Evolutionary conservation across 2,797 vertebrate genomes (phyloP), one percentile per base, ranked within the genome.

Genomic region (Atherinosoma microstoma): DNA sequence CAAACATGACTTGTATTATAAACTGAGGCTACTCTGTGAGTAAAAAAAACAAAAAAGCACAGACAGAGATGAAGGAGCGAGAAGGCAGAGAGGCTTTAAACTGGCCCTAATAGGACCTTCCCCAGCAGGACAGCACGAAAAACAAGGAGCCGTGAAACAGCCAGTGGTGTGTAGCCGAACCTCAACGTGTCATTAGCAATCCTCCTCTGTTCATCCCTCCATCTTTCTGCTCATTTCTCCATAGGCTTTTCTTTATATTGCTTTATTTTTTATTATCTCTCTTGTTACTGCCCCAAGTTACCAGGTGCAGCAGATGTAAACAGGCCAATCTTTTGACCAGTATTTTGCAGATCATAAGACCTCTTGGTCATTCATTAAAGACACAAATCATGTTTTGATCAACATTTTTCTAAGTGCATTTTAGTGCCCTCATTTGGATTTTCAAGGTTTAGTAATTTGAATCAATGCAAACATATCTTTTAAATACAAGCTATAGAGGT

Each of bases 81-180:
- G 24, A 77, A 76, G 40, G 58, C 73, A 67, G 38, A 69, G 32
- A 61, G 38, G 67, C 77, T 76, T 10, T 91, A 84, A 90, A 90
- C 34, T 24, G 57, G 65, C 58, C 45, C 80, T 86, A 88, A 87
- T 85, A 75, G 72, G 82, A 83, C 35, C 29, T n/a, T 78, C 60
- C 75, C 79, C 78, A 73, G 83, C 87, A 69, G 78, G 87, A 90
- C 83, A 78, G 64, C 73, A 79, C 79, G 68, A 86, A 83, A 82
- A 91, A 89, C 77, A 86, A 84, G 84, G 65, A 80, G 70, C 70
- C 63, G 63, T 88, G 81, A 91, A 90, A 86, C 66, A 70, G 75
- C 70, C 79, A 61, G 82, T 18, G 76, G 69, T 64, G 64, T 47
- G 20, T 68, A 64, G 65, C 77, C 67, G 60, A 86, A 71, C 79